Evolutionary conservation across 2,113 vertebrate genomes (phyloP).

Genomic region (Machaerirhynchus nigripectus): DNA sequence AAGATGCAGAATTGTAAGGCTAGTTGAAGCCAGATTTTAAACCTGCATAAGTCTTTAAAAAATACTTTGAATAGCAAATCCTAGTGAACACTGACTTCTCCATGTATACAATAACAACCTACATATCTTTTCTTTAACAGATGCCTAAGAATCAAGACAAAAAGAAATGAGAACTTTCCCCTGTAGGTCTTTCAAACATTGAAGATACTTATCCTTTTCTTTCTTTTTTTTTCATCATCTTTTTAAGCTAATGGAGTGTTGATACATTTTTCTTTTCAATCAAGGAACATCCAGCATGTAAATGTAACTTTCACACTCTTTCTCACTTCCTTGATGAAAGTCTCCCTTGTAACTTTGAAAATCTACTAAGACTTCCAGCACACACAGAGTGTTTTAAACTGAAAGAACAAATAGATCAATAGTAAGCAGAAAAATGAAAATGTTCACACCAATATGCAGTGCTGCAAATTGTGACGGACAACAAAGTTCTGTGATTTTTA

Average conservation of each 20-base stretch:
- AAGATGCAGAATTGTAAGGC: neutral
- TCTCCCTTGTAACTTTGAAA: neutral
- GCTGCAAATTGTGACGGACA: neutral
- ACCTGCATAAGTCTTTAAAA: neutral
- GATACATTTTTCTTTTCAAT: neutral
- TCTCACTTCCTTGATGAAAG: neutral
- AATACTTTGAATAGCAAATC: neutral
- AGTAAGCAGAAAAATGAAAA: neutral
- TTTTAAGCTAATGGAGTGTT: neutral
- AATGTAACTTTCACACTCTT: neutral
- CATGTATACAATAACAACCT: neutral
- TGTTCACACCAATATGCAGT: neutral
- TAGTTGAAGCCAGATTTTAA: neutral
- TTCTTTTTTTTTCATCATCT: neutral
- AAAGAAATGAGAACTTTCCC: neutral
- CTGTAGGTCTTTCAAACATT: neutral
- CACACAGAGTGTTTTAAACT: neutral
- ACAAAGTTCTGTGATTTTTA: neutral
- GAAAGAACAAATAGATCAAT: neutral
- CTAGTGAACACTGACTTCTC: neutral
- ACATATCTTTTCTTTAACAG: neutral
- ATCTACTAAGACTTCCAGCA: neutral
- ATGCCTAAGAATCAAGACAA: neutral
- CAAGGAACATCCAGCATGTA: neutral
- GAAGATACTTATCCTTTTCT: neutral